These are phyloP conservation scores for Chironomus tepperi DNA, from an alignment of 1,140 invertebrate genomes.

Conservation along the genomic window DNA sequence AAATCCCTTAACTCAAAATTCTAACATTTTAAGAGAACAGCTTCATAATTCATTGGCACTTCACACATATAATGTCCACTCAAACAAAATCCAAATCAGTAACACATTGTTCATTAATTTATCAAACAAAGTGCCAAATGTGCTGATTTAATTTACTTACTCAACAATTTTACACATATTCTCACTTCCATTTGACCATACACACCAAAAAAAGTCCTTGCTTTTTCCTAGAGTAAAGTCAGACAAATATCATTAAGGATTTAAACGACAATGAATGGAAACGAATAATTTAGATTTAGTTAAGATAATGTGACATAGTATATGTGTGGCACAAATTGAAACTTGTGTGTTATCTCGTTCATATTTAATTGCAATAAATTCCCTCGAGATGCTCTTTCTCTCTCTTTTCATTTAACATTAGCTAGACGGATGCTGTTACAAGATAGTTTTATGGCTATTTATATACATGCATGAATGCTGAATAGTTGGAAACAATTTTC, in stretches of 20 bases:
- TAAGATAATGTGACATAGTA: neutral
- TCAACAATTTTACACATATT: neutral
- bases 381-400: neutral
- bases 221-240: neutral
- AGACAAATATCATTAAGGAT: neutral
- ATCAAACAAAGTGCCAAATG: too few relatives aligned
- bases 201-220: neutral
- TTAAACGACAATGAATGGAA: neutral
- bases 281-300: neutral
- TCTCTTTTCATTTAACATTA: neutral
- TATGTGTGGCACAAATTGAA: neutral
- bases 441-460: too few relatives aligned
- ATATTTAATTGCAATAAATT: slow-evolving; percentile 10
- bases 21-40: too few relatives aligned
- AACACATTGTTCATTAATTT: too few relatives aligned
- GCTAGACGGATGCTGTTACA: neutral
- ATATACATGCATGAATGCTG: too few relatives aligned
- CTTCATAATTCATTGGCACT: too few relatives aligned
- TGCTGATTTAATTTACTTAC: neutral
- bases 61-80: too few relatives aligned
- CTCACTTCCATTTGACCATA: neutral
- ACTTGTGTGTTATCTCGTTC: neutral
- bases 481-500: too few relatives aligned
- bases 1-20: too few relatives aligned
- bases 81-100: too few relatives aligned